phyloP scores from a whole-genome alignment of 2,113 vertebrate genomes.

The Falcunculus frontatus region DNA sequence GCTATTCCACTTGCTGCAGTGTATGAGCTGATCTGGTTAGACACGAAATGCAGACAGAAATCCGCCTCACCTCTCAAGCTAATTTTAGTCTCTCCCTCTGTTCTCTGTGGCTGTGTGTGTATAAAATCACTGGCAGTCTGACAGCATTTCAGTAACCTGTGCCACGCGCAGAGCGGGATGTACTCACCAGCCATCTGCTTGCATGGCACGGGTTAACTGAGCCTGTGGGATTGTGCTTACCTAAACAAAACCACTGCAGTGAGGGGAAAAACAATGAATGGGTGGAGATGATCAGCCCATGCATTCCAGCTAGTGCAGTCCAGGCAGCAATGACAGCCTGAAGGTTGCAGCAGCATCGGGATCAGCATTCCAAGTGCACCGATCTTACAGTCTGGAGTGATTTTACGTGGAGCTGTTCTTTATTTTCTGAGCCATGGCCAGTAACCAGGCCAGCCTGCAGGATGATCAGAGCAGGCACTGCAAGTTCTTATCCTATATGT shows the following conservation, averaged over 20 bases:
- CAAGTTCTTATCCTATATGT: conserved; percentile 79
- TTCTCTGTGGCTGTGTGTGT: conserved; percentile 8
- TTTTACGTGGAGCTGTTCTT: conserved; percentile 37
- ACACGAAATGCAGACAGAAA: conserved; percentile 46
- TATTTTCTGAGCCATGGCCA: conserved; percentile 64
- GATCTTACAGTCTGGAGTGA: conserved; percentile 19
- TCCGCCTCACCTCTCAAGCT: conserved; percentile 52
- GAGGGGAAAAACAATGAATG: conserved; percentile 68
- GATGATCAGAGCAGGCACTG: conserved; percentile 71
- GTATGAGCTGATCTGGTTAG: conserved; percentile 35
- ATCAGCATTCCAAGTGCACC: conserved; percentile 58
- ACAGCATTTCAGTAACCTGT: conserved; percentile 46
- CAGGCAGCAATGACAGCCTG: conserved; percentile 61
- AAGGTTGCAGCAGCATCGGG: conserved; percentile 60
- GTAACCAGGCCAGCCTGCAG: conserved; percentile 62
- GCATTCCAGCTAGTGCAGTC: conserved; percentile 53
- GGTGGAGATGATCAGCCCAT: conserved; percentile 67
- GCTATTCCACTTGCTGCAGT: conserved; percentile 14
- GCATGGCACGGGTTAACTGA: conserved; percentile 67
- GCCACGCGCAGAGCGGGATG: background rate
- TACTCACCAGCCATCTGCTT: conserved; percentile 39
- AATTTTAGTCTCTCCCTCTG: conserved; percentile 63
- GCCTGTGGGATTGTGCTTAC: conserved; percentile 63
- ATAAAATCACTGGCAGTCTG: conserved; percentile 45
- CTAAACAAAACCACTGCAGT: conserved; percentile 70